Evolutionary conservation across 2,797 vertebrate species (phyloP).

Genomic region (Hemibagrus guttatus): DNA sequence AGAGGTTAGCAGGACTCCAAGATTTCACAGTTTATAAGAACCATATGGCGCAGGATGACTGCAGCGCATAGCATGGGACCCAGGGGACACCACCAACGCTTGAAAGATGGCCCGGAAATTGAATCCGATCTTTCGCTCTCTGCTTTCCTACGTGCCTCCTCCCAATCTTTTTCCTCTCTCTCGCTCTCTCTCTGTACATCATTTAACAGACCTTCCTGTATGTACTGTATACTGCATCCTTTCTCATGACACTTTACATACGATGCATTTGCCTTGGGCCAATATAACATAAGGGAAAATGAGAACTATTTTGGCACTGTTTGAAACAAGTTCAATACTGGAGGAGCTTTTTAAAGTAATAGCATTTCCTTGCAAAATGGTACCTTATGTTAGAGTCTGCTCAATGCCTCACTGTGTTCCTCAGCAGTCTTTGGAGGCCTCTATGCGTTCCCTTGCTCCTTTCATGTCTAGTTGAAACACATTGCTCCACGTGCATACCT

Average conservation of each 20-base stretch:
- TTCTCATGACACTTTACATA: background rate
- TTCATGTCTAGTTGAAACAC: conserved; percentile 27
- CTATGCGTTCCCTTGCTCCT: conserved; percentile 13
- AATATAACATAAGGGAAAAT: background rate
- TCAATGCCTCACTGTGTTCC: conserved; percentile 4
- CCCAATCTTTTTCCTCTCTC: background rate
- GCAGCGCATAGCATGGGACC: conserved; percentile 53
- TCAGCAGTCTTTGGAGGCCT: conserved; percentile 18
- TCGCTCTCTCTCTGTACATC: background rate
- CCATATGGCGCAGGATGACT: conserved; percentile 59
- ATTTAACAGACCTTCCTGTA: background rate
- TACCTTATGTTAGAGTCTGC: background rate
- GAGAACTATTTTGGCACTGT: background rate
- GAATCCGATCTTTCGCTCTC: conserved; percentile 47
- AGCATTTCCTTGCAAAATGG: background rate
- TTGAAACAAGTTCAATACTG: background rate
- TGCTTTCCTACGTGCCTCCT: conserved; percentile 4
- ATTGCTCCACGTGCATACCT: background rate
- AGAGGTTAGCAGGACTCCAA: conserved; percentile 51
- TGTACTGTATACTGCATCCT: background rate
- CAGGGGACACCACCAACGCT: conserved; percentile 48
- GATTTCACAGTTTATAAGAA: conserved; percentile 61
- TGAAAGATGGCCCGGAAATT: conserved; percentile 57
- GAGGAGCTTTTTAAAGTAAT: background rate
- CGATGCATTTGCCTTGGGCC: background rate